Conservation (phyloP, 1,140 invertebrate species). For the Cotesia chilonis region DNA sequence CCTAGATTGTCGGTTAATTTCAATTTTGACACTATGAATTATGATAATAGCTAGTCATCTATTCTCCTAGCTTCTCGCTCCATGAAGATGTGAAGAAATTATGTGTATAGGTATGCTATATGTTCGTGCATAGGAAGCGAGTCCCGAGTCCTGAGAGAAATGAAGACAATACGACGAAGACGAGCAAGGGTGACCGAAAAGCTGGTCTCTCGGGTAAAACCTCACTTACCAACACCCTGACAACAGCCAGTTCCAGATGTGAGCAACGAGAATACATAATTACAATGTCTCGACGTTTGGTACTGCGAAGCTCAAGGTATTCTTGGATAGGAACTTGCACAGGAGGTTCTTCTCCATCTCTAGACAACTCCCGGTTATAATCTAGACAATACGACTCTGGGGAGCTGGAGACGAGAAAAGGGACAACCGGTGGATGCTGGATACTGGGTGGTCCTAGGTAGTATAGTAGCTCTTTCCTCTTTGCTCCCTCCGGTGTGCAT, state of each 20-base stretch:
- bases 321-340: too few species aligned
- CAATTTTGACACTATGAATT: too few species aligned
- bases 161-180: neutral
- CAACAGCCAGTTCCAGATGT: constrained; percentile 42
- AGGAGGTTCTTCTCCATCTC: constrained; percentile 37
- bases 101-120: too few species aligned
- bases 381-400: constrained; percentile 43
- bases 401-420: constrained; percentile 29
- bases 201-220: constrained; percentile 27
- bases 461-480: neutral
- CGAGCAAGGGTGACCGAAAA: constrained; percentile 30
- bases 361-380: constrained; percentile 43
- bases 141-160: too few species aligned
- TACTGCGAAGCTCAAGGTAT: constrained; percentile 13
- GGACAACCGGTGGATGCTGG: constrained; percentile 1
- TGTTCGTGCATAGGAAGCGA: too few species aligned
- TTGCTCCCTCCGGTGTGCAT: too few species aligned
- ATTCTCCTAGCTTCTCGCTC: too few species aligned
- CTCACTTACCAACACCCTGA: constrained; percentile 18
- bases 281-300: constrained; percentile 45
- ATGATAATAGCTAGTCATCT: too few species aligned
- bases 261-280: constrained; percentile 48
- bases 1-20: too few species aligned
- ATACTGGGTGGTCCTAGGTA: constrained; percentile 6
- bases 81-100: too few species aligned